Evolutionary conservation across 2,888 invertebrate species (phyloP).

Genomic region (Coelogynopora nodosa): DNA sequence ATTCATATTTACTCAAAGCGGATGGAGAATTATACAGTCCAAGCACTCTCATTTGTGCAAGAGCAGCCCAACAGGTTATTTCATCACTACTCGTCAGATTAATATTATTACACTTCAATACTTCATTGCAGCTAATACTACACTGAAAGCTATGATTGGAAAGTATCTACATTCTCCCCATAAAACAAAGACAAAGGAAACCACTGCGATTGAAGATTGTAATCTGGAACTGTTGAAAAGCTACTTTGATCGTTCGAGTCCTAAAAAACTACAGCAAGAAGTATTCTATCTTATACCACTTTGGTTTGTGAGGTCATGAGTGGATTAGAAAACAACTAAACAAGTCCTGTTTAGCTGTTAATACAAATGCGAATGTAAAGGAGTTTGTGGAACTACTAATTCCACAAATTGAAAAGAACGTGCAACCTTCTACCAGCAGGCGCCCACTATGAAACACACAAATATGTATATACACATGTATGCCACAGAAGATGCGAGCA

Average conservation of each 20-base stretch:
- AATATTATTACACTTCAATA: background rate
- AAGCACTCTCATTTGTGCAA: background rate
- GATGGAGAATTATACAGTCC: background rate
- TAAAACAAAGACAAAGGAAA: background rate
- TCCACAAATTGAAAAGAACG: background rate
- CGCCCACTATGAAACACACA: background rate
- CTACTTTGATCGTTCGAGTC: background rate
- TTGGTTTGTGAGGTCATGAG: background rate
- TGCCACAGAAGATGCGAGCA: background rate
- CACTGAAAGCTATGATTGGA: background rate
- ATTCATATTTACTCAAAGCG: background rate
- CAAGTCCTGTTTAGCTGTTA: background rate
- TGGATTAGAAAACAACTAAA: background rate
- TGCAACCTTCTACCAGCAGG: background rate
- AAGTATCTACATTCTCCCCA: background rate
- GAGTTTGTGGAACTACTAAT: background rate
- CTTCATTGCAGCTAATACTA: background rate
- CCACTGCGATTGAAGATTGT: background rate
- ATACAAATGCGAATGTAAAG: background rate
- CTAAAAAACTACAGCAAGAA: background rate
- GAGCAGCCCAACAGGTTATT: background rate
- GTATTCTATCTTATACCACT: background rate
- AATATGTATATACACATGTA: background rate
- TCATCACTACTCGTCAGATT: background rate
- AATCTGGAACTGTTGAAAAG: background rate